Evolutionary conservation across 2,113 vertebrate species (phyloP).

Genomic region (Gallinago undulata): DNA sequence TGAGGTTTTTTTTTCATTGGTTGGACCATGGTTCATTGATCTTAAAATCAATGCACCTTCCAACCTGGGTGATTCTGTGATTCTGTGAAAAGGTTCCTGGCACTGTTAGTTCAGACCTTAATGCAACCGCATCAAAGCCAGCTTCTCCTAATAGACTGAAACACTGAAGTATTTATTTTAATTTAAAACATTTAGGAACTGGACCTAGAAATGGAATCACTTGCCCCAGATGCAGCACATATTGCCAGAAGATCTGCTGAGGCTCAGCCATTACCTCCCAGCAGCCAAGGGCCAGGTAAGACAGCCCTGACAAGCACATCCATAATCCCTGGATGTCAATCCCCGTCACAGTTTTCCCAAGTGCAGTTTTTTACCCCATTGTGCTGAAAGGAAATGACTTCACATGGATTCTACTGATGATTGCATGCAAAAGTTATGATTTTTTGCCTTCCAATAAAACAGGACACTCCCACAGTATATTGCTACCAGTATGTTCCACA

Average conservation of each 20-base stretch:
- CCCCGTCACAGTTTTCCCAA: neutral
- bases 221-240: neutral
- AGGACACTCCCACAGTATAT: neutral
- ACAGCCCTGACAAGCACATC: accelerated
- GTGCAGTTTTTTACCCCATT: neutral
- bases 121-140: neutral
- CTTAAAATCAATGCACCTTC: too few relatives aligned
- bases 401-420: neutral
- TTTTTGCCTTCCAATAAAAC: neutral
- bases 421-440: neutral
- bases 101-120: neutral
- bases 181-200: neutral
- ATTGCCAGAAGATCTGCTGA: neutral
- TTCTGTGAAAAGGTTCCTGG: neutral
- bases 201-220: neutral
- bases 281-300: neutral
- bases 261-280: neutral
- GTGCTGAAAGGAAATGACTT: neutral
- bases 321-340: neutral
- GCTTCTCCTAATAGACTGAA: neutral
- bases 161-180: neutral
- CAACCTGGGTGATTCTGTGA: too few relatives aligned
- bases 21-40: too few relatives aligned
- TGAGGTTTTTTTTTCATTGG: too few relatives aligned
- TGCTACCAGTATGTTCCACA: neutral